phyloP scores from a whole-genome alignment of 2,113 vertebrate species.

The Vidua macroura region DNA sequence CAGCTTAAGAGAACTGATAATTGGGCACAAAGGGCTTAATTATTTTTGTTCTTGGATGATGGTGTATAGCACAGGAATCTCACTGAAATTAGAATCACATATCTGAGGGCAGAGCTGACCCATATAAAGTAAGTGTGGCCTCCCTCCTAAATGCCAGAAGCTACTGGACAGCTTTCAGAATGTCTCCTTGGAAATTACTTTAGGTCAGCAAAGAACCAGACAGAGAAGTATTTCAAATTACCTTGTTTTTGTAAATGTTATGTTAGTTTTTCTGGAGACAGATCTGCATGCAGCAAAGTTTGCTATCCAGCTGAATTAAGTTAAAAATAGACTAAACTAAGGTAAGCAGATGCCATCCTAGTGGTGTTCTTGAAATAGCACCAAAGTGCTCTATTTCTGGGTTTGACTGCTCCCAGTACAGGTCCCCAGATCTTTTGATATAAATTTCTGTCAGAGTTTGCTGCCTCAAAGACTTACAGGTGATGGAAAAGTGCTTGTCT shows the following conservation, averaged over 20 bases:
- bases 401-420: not conserved
- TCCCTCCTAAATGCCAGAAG: not conserved
- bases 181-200: not conserved
- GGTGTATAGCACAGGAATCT: not conserved
- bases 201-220: constrained; percentile 23
- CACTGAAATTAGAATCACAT: not conserved
- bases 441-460: not conserved
- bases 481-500: not conserved
- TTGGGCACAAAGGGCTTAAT: constrained; percentile 6
- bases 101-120: constrained; percentile 4
- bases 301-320: not conserved
- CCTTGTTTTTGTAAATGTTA: not conserved
- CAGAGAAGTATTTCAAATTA: not conserved
- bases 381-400: not conserved
- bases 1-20: not conserved
- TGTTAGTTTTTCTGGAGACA: not conserved
- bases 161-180: not conserved
- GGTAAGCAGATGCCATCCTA: not conserved
- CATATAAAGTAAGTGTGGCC: not conserved
- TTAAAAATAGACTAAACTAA: not conserved
- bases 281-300: not conserved
- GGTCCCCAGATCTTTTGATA: not conserved
- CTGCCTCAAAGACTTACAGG: not conserved
- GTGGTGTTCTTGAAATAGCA: not conserved
- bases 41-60: not conserved